These are phyloP conservation scores for Cheirogaleus major DNA, from an alignment of 2,797 vertebrate species.

Conservation along the genomic window DNA sequence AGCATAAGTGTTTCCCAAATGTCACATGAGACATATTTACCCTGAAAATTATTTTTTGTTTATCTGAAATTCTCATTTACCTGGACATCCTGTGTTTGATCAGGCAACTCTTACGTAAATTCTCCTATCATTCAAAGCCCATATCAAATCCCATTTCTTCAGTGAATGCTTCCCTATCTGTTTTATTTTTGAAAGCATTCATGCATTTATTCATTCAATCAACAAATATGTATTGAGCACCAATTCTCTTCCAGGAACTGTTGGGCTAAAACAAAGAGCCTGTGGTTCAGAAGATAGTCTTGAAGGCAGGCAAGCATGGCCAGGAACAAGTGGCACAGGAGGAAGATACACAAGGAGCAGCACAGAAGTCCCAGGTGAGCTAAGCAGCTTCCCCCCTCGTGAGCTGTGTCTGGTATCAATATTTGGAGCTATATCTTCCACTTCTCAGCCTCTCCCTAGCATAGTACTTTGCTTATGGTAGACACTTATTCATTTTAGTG, in stretches of 20 bases:
- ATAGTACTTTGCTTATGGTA: neutral
- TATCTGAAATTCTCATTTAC: neutral
- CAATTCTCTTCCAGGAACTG: neutral
- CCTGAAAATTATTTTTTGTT: neutral
- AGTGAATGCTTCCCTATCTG: neutral
- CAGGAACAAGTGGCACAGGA: neutral
- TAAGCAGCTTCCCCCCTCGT: neutral
- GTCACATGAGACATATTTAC: neutral
- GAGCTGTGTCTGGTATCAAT: neutral
- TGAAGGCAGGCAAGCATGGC: neutral
- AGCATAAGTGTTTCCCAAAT: neutral
- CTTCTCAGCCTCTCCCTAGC: neutral
- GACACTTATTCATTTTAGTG: neutral
- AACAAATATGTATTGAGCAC: neutral
- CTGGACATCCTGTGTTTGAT: neutral
- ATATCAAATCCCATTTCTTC: neutral
- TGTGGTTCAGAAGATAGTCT: neutral
- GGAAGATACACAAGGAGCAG: neutral
- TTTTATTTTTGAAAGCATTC: neutral
- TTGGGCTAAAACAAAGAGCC: neutral
- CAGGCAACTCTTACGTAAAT: neutral
- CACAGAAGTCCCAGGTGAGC: accelerated
- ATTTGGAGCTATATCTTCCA: neutral
- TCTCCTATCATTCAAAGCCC: neutral
- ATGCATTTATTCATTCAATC: neutral